A percentile compares a stretch with the other conserved stretches of the same genome.
phyloP scores from a whole-genome alignment of 2,797 vertebrate genomes.

The Enteromius trimaculatus region DNA sequence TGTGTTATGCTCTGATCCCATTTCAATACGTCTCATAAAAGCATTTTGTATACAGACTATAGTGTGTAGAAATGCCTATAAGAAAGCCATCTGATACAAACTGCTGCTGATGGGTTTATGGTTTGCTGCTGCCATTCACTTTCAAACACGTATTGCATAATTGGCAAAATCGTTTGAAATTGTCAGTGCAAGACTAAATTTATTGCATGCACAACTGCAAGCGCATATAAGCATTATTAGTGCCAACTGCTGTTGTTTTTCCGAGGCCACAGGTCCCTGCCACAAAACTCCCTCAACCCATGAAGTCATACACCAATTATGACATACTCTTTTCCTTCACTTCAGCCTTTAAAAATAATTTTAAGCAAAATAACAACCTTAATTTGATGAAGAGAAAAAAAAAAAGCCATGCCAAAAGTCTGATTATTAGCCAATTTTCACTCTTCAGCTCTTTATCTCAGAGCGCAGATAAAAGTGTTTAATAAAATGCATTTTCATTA shows the following conservation, averaged over 20 bases:
- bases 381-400: neutral
- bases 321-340: neutral
- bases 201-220: slow-evolving; percentile 5
- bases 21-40: neutral
- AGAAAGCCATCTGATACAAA: neutral
- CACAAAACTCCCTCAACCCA: slow-evolving; percentile 15
- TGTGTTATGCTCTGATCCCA: neutral
- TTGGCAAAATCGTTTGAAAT: slow-evolving; percentile 57
- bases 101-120: neutral
- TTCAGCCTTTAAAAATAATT: slow-evolving; percentile 18
- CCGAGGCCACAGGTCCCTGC: slow-evolving; percentile 10
- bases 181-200: slow-evolving; percentile 23
- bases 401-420: neutral
- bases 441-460: slow-evolving; percentile 11
- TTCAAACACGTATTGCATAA: slow-evolving; percentile 48
- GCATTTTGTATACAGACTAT: too few relatives aligned
- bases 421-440: slow-evolving; percentile 25
- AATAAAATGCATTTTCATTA: neutral
- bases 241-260: slow-evolving; percentile 47
- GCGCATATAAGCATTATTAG: slow-evolving; percentile 45
- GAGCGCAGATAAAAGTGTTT: slow-evolving; percentile 4
- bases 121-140: neutral
- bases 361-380: slow-evolving; percentile 12
- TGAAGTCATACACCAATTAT: slow-evolving; percentile 32
- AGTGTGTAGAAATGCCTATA: neutral